Evolutionary conservation across 2,888 invertebrate species (phyloP).

Genomic region (Spisula subtruncata): DNA sequence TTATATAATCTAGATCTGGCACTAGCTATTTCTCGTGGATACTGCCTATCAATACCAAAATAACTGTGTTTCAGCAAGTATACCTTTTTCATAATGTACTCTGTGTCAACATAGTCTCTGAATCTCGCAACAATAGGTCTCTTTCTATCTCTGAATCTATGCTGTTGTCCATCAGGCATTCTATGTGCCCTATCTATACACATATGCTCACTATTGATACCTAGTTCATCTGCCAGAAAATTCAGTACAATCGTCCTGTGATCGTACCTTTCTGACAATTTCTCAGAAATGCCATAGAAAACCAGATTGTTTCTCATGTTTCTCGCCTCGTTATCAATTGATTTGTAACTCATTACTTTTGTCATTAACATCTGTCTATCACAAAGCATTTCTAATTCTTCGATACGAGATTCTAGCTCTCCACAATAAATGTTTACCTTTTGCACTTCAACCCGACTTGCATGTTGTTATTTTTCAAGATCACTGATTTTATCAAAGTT

Average conservation of each 20-base stretch:
- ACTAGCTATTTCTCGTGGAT: conserved; percentile 47
- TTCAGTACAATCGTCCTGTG: too few species aligned
- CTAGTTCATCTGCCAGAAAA: neutral
- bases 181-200: neutral
- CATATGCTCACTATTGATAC: neutral
- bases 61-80: conserved; percentile 33
- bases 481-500: too few species aligned
- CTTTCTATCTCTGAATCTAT: conserved; percentile 41
- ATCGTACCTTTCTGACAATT: neutral
- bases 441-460: too few species aligned
- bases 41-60: conserved; percentile 54
- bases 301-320: conserved; percentile 34
- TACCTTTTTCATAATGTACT: conserved; percentile 36
- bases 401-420: too few species aligned
- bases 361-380: too few species aligned
- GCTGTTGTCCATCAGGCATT: neutral
- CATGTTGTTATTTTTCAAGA: too few species aligned
- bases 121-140: conserved; percentile 46
- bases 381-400: too few species aligned
- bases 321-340: conserved; percentile 39
- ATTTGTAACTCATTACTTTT: neutral
- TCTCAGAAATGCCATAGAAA: neutral
- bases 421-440: too few species aligned
- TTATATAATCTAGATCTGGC: conserved; percentile 40
- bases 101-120: conserved; percentile 51